Evolutionary conservation across 2,797 vertebrate genomes (phyloP).

Genomic region (Gobionotothen gibberifrons): DNA sequence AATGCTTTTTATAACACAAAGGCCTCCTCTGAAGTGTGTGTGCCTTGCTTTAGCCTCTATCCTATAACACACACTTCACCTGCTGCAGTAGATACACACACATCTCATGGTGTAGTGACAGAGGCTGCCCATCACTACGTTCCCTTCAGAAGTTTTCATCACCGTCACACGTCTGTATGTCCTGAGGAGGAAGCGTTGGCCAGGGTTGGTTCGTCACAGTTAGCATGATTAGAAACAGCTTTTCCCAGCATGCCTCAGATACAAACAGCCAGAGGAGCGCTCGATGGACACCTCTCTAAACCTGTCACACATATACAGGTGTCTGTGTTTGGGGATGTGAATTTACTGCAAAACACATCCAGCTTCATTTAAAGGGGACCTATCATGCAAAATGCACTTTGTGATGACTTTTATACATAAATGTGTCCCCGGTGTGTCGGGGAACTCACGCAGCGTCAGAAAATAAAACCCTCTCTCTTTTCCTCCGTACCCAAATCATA

Average conservation of each 20-base stretch:
- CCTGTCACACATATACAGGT: constrained; percentile 36
- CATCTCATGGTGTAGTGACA: constrained; percentile 9
- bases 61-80: not conserved
- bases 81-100: constrained; percentile 5
- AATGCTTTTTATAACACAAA: too few relatives aligned
- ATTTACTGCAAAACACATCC: constrained; percentile 13
- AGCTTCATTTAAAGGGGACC: not conserved
- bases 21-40: not conserved
- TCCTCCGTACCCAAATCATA: too few relatives aligned
- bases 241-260: constrained; percentile 44
- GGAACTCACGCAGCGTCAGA: too few relatives aligned
- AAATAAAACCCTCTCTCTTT: too few relatives aligned
- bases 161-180: constrained; percentile 39
- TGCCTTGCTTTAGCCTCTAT: not conserved
- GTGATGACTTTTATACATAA: too few relatives aligned
- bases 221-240: constrained; percentile 62
- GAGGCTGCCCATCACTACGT: constrained; percentile 18
- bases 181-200: constrained; percentile 39
- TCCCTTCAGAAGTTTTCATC: constrained; percentile 59
- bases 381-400: too few relatives aligned
- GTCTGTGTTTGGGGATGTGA: constrained; percentile 23
- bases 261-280: constrained; percentile 57
- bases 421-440: too few relatives aligned
- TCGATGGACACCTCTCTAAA: constrained; percentile 34
- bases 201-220: constrained; percentile 62